Conservation (phyloP, 2,113 vertebrate genomes). For the Lucifuga dentata region DNA sequence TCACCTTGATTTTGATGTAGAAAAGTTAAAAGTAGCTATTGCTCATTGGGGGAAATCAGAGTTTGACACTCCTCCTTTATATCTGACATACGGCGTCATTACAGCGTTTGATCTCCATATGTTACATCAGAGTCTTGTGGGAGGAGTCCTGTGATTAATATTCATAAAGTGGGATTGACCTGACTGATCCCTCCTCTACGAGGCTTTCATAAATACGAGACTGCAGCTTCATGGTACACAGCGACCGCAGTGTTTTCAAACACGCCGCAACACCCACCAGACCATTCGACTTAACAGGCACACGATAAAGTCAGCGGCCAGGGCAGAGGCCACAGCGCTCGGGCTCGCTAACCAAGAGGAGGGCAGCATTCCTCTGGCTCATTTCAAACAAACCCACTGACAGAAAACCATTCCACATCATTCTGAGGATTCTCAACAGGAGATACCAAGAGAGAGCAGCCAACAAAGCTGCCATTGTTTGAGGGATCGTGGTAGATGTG, state of each 20-base stretch:
- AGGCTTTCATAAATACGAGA: slow-evolving; percentile 12
- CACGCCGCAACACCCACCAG: background rate
- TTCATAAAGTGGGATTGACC: slow-evolving; percentile 36
- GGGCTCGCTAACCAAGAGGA: slow-evolving; percentile 40
- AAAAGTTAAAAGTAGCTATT: background rate
- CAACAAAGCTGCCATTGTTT: slow-evolving; percentile 68
- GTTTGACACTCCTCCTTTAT: background rate
- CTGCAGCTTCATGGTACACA: background rate
- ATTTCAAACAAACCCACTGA: slow-evolving; percentile 73
- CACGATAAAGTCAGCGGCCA: slow-evolving; percentile 29
- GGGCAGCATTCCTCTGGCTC: slow-evolving; percentile 71
- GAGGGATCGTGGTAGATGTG: background rate
- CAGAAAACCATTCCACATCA: slow-evolving; percentile 74
- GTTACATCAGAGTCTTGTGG: slow-evolving; percentile 34
- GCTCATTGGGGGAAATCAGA: background rate
- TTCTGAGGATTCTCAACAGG: slow-evolving; percentile 71
- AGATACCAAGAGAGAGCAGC: slow-evolving; percentile 47
- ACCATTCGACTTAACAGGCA: slow-evolving; percentile 36
- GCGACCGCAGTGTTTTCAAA: background rate
- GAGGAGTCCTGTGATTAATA: slow-evolving; percentile 35
- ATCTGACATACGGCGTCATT: background rate
- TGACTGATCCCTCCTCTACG: slow-evolving; percentile 6
- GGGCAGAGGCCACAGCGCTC: slow-evolving; percentile 58
- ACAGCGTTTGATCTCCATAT: background rate
- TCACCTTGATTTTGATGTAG: background rate